These are phyloP conservation scores for Heterotilapia buettikoferi DNA, from an alignment of 2,113 vertebrate species.

Conservation along the genomic window DNA sequence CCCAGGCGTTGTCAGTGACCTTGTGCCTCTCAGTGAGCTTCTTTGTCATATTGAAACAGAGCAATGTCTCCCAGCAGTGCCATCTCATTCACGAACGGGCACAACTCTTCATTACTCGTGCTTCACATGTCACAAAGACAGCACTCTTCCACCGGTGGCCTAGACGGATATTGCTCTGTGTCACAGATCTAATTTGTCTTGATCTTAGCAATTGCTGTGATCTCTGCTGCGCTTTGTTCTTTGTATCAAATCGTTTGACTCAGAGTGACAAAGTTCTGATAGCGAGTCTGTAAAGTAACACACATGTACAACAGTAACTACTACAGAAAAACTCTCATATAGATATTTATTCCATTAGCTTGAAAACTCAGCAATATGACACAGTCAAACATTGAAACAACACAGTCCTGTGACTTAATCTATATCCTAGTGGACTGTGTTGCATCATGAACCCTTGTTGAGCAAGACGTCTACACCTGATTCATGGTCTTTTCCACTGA, in stretches of 20 bases:
- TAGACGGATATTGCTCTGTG: background rate
- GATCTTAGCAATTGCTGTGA: background rate
- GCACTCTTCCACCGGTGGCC: background rate
- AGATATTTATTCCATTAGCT: background rate
- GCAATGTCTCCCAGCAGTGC: background rate
- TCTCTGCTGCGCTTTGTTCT: background rate
- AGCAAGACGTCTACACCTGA: background rate
- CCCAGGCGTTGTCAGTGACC: slow-evolving; percentile 13
- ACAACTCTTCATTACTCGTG: background rate
- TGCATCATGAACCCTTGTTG: background rate
- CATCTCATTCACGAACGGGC: background rate
- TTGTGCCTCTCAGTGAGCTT: slow-evolving; percentile 23
- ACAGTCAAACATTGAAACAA: background rate
- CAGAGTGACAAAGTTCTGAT: background rate
- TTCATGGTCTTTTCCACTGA: background rate
- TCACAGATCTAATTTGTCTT: background rate
- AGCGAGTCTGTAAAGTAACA: background rate
- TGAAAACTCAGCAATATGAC: background rate
- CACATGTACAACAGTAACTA: background rate
- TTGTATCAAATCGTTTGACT: background rate
- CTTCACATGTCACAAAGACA: background rate
- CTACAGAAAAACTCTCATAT: background rate
- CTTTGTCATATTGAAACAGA: background rate
- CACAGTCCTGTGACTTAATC: background rate
- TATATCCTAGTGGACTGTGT: background rate